Percentiles rank a stretch among this genome's conserved stretches.
Conservation (phyloP, 2,888 invertebrate genomes). For the Trachelus troglodyta region DNA sequence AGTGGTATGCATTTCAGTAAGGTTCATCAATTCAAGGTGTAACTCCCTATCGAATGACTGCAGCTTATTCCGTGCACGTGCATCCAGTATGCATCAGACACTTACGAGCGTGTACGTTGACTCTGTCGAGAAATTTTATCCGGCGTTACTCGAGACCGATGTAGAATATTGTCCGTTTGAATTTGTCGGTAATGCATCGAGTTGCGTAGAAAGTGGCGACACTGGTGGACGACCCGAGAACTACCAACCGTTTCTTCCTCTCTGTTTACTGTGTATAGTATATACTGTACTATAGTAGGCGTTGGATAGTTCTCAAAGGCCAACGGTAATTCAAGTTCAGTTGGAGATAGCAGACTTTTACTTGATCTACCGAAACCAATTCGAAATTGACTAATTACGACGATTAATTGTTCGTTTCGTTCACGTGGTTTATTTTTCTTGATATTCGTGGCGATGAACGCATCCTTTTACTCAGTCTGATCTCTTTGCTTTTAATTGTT, state of each 20-base stretch:
- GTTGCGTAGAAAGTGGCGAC: background rate
- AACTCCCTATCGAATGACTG: background rate
- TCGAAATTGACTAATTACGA: background rate
- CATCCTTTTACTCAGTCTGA: background rate
- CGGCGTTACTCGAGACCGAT: background rate
- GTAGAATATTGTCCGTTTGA: background rate
- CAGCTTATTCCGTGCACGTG: slow-evolving; percentile 11
- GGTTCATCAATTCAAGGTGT: background rate
- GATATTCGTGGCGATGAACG: background rate
- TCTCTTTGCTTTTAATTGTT: background rate
- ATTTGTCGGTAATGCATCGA: background rate
- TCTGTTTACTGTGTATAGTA: background rate
- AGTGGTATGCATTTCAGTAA: background rate
- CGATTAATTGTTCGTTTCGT: background rate
- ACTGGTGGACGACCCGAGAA: background rate
- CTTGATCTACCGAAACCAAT: background rate
- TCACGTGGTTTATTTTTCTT: background rate
- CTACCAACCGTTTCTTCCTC: background rate
- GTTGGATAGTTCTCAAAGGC: background rate
- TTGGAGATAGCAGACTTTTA: background rate
- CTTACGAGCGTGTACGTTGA: background rate
- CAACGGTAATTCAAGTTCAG: background rate
- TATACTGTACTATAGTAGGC: background rate
- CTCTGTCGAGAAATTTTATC: background rate
- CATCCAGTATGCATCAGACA: background rate